Conservation (phyloP, 2,113 vertebrate genomes). For the Chaetops frenatus region DNA sequence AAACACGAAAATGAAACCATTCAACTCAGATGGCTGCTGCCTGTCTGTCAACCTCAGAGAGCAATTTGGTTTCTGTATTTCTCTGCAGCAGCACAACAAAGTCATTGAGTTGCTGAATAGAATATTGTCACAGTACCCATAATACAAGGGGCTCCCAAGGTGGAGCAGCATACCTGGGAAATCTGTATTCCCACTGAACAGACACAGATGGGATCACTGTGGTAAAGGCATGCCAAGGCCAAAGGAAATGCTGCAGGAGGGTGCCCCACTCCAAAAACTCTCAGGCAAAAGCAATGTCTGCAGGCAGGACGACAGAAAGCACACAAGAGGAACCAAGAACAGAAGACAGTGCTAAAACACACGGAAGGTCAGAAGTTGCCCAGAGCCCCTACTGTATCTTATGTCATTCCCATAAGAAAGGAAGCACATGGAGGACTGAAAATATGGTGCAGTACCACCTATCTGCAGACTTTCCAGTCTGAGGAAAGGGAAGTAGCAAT, state of each 20-base stretch:
- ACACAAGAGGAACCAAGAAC: background rate
- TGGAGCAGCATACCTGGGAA: background rate
- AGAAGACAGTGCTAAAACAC: background rate
- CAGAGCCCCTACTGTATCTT: background rate
- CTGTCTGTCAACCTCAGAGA: background rate
- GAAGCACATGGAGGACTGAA: background rate
- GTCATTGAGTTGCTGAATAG: background rate
- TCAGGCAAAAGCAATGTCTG: background rate
- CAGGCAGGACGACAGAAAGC: background rate
- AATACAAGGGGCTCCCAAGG: background rate
- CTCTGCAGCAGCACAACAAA: background rate
- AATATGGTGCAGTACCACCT: background rate
- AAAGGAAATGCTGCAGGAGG: background rate
- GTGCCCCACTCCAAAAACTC: background rate
- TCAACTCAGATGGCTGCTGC: background rate
- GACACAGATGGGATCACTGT: background rate
- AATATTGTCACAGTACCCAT: background rate
- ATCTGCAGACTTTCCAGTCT: background rate
- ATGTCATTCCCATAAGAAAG: background rate
- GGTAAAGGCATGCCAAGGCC: background rate
- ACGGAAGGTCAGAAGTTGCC: background rate
- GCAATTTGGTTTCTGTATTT: background rate
- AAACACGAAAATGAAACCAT: background rate
- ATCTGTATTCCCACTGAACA: background rate
- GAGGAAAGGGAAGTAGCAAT: background rate